Percentiles rank a stretch among this genome's conserved stretches.
phyloP scores from a whole-genome alignment of 2,888 invertebrate species.

The Chromoteleia sp. region DNA sequence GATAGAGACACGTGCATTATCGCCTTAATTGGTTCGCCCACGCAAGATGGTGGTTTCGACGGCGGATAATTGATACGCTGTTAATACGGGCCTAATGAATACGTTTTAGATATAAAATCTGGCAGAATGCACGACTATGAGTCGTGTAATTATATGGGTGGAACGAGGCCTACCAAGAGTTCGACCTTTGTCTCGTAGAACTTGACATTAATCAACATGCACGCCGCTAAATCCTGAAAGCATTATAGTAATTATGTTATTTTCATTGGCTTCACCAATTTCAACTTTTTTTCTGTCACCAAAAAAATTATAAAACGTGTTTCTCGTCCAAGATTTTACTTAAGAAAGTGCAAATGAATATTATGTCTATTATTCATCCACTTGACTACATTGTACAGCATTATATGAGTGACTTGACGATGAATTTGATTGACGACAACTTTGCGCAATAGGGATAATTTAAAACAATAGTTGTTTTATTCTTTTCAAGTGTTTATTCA shows the following conservation, averaged over 20 bases:
- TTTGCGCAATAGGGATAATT: too few relatives aligned
- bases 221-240: slow-evolving; percentile 31
- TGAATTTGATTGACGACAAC: too few relatives aligned
- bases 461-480: too few relatives aligned
- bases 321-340: too few relatives aligned
- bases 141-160: slow-evolving; percentile 73
- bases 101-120: slow-evolving; percentile 75
- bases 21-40: slow-evolving; percentile 72
- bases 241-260: slow-evolving; percentile 16
- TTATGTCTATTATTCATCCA: too few relatives aligned
- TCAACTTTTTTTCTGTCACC: slow-evolving; percentile 12
- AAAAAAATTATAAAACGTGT: too few relatives aligned
- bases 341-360: too few relatives aligned
- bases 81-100: slow-evolving; percentile 72
- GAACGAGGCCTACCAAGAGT: slow-evolving; percentile 46
- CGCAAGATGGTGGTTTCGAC: slow-evolving; percentile 56
- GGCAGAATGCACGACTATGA: slow-evolving; percentile 63
- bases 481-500: too few relatives aligned
- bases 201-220: slow-evolving; percentile 48
- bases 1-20: slow-evolving; percentile 68
- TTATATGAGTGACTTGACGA: too few relatives aligned
- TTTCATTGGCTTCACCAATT: not conserved
- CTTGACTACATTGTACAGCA: too few relatives aligned
- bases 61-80: slow-evolving; percentile 70
- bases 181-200: slow-evolving; percentile 50